Percentiles rank a stretch among this genome's conserved stretches.
phyloP scores from a whole-genome alignment of 2,797 vertebrate species.

The Macropus fuliginosus region DNA sequence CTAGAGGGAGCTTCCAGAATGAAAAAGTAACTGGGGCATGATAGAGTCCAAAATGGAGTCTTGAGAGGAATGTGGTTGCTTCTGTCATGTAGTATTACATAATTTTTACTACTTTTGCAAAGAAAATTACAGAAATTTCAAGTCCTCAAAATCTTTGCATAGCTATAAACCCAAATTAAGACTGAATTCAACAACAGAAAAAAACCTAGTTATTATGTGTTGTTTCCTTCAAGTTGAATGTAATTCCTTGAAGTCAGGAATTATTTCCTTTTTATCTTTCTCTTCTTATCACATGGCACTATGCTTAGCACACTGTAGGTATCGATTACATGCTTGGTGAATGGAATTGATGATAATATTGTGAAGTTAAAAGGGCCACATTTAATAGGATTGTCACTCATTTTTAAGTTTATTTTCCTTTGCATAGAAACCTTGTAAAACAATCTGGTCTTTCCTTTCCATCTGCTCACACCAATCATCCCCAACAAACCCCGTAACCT shows the following conservation, averaged over 20 bases:
- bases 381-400: constrained; percentile 24
- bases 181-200: background rate
- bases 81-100: background rate
- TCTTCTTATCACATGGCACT: background rate
- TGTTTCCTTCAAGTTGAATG: background rate
- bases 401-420: background rate
- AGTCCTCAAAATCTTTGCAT: constrained; percentile 5
- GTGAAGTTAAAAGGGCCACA: background rate
- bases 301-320: background rate
- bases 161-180: background rate
- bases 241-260: background rate
- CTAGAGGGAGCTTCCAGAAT: background rate
- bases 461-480: background rate
- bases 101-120: constrained; percentile 18
- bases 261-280: background rate
- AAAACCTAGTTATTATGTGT: background rate
- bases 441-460: background rate
- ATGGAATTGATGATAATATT: background rate
- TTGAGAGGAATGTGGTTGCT: background rate
- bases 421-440: background rate
- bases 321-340: background rate
- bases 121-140: constrained; percentile 25
- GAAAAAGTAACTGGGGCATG: background rate
- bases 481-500: background rate
- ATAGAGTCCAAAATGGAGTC: background rate